Conservation (phyloP, 2,888 invertebrate species). For the Leptopilina myrica region DNA sequence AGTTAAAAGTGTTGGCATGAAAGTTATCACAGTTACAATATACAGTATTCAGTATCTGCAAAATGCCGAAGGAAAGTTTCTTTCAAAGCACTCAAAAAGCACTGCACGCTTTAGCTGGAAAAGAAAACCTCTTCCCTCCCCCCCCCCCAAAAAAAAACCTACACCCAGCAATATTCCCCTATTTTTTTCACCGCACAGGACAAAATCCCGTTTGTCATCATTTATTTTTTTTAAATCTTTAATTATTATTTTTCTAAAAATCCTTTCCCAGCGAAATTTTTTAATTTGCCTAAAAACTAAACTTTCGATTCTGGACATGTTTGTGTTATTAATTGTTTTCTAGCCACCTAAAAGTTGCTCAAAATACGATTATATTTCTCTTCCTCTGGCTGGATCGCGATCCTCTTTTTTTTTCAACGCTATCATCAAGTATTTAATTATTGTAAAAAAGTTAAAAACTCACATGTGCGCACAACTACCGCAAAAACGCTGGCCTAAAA, state of each 20-base stretch:
- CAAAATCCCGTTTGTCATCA: constrained; percentile 4
- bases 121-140: background rate
- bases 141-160: background rate
- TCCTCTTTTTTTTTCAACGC: background rate
- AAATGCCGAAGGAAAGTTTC: constrained; percentile 59
- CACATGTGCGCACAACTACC: constrained; percentile 23
- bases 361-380: constrained; percentile 40
- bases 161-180: background rate
- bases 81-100: constrained; percentile 46
- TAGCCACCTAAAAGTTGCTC: constrained; percentile 41
- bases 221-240: background rate
- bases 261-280: constrained; percentile 19
- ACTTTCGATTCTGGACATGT: constrained; percentile 60
- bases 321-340: constrained; percentile 14
- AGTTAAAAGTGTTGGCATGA: constrained; percentile 59
- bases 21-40: constrained; percentile 70
- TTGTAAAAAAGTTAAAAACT: constrained; percentile 50
- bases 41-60: constrained; percentile 58
- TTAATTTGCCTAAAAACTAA: constrained; percentile 54
- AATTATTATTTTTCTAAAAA: constrained; percentile 20
- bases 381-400: constrained; percentile 28
- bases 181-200: background rate
- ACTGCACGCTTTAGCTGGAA: constrained; percentile 41
- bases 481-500: background rate
- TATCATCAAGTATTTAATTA: constrained; percentile 18